phyloP scores from a whole-genome alignment of 2,888 invertebrate species.

The Agrypnus murinus region DNA sequence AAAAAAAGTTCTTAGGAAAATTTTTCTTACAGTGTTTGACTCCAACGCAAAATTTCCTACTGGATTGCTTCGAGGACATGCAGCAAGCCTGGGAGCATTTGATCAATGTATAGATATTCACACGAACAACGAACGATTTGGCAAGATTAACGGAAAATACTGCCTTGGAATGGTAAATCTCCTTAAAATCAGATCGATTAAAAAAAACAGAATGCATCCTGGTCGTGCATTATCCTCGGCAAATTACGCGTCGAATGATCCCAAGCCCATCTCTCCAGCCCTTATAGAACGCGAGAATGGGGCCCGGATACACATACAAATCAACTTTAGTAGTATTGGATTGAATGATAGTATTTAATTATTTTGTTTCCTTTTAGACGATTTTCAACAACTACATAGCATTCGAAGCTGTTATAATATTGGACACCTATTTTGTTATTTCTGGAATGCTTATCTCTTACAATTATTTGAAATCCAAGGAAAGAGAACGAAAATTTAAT shows the following conservation, averaged over 20 bases:
- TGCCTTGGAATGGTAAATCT: slow-evolving; percentile 61
- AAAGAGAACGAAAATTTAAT: slow-evolving; percentile 63
- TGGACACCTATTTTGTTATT: slow-evolving; percentile 79
- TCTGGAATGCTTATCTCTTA: slow-evolving; percentile 76
- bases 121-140: slow-evolving; percentile 52
- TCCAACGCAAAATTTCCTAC: slow-evolving; percentile 71
- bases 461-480: slow-evolving; percentile 64
- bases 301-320: no score
- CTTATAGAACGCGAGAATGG: no score
- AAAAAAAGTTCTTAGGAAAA: no score
- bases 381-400: background rate
- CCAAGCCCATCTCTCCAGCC: no score
- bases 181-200: background rate
- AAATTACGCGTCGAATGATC: no score
- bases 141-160: slow-evolving; percentile 68
- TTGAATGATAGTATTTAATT: no score
- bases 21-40: slow-evolving; percentile 69
- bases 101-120: slow-evolving; percentile 70
- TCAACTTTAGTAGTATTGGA: no score
- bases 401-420: slow-evolving; percentile 69
- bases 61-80: slow-evolving; percentile 69
- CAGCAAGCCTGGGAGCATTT: slow-evolving; percentile 70
- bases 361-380: no score
- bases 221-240: no score
- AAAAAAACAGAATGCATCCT: background rate